Conservation (phyloP, 1,140 invertebrate genomes). For the Drosophila trapezifrons region DNA sequence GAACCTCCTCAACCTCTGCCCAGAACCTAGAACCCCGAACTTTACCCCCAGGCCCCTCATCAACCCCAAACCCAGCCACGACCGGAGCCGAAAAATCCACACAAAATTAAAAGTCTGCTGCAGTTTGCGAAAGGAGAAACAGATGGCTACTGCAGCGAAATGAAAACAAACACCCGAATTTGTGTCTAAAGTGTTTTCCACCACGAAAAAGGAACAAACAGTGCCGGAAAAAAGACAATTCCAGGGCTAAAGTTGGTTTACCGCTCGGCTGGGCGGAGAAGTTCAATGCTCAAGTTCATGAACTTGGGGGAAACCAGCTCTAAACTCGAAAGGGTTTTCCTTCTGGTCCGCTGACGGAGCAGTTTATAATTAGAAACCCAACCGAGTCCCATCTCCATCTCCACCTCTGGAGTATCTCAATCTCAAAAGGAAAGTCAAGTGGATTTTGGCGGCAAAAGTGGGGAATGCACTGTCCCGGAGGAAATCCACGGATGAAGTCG, state of each 20-base stretch:
- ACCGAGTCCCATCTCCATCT: conserved; percentile 40
- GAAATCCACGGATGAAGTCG: conserved; percentile 18
- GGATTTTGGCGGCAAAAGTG: conserved; percentile 74
- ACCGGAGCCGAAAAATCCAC: conserved; percentile 62
- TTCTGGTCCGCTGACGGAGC: conserved; percentile 67
- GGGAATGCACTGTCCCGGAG: conserved; percentile 44
- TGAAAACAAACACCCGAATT: conserved; percentile 71
- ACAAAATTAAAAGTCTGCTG: conserved; percentile 76
- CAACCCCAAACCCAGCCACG: conserved; percentile 14
- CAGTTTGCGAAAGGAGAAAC: conserved; percentile 60
- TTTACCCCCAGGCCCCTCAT: conserved; percentile 4
- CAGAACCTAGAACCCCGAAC: conserved; percentile 13
- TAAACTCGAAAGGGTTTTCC: conserved; percentile 55
- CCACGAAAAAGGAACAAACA: conserved; percentile 16
- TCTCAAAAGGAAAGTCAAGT: conserved; percentile 63
- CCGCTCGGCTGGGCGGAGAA: conserved; percentile 65
- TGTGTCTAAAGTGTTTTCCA: conserved; percentile 47
- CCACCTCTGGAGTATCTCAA: conserved; percentile 57
- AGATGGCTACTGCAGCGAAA: conserved; percentile 76
- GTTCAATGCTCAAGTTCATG: conserved; percentile 81
- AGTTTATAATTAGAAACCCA: conserved; percentile 79
- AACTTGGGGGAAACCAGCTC: conserved; percentile 57
- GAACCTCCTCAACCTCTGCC: conserved; percentile 34
- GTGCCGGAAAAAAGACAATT: conserved; percentile 32
- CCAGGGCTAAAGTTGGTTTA: conserved; percentile 59